phyloP scores from a whole-genome alignment of 2,888 invertebrate species.

The Agrochola lychnidis region DNA sequence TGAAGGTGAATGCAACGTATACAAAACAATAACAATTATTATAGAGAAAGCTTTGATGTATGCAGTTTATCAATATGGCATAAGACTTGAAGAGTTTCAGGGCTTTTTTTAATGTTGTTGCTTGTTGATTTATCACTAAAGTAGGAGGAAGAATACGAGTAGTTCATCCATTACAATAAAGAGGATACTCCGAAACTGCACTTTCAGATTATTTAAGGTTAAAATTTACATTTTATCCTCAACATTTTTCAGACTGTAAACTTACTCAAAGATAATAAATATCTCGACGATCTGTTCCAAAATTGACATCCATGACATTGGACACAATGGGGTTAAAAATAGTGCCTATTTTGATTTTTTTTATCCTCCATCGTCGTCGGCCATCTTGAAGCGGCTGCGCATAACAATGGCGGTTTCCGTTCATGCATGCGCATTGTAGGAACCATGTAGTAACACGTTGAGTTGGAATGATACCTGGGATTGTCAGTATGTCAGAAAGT shows the following conservation, averaged over 20 bases:
- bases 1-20: slow-evolving; percentile 62
- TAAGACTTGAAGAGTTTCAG: not conserved
- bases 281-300: slow-evolving; percentile 46
- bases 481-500: slow-evolving; percentile 30
- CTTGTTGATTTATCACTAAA: not conserved
- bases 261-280: slow-evolving; percentile 28
- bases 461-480: slow-evolving; percentile 40
- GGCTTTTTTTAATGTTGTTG: not conserved
- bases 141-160: not conserved
- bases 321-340: slow-evolving; percentile 56
- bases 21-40: slow-evolving; percentile 59
- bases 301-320: slow-evolving; percentile 56
- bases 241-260: slow-evolving; percentile 7
- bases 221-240: slow-evolving; percentile 49
- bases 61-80: slow-evolving; percentile 19
- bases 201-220: slow-evolving; percentile 2
- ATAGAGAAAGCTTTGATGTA: slow-evolving; percentile 49
- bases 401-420: slow-evolving; percentile 66
- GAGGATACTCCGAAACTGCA: slow-evolving; percentile 27
- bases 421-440: slow-evolving; percentile 51
- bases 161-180: not conserved
- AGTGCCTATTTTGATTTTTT: slow-evolving; percentile 51
- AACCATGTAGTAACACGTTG: slow-evolving; percentile 29
- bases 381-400: slow-evolving; percentile 56
- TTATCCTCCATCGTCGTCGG: slow-evolving; percentile 42